A percentile compares a stretch with the other conserved stretches of the same genome.
phyloP scores from a whole-genome alignment of 35 echinoderm and acorn worm species.

The Apostichopus japonicus region DNA sequence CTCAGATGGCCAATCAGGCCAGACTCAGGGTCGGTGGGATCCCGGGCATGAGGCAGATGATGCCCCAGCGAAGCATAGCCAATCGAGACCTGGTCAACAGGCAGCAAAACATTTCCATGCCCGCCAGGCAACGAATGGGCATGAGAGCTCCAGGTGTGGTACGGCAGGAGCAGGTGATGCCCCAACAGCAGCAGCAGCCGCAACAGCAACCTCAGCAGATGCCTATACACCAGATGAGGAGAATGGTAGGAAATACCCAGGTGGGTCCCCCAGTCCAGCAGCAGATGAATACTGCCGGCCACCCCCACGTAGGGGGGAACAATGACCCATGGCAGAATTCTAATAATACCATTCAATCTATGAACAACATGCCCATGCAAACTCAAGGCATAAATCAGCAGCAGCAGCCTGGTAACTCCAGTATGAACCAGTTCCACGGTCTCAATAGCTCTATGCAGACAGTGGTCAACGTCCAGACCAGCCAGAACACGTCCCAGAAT shows the following conservation, averaged over 20 bases:
- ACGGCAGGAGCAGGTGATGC: constrained; percentile 28
- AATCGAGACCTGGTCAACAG: not conserved
- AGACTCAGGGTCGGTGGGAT: not conserved
- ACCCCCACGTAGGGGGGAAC: not conserved
- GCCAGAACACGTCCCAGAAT: constrained; percentile 53
- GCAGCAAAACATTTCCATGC: constrained; percentile 32
- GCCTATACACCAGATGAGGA: constrained; percentile 31
- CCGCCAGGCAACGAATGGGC: not conserved
- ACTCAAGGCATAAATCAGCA: constrained; percentile 23
- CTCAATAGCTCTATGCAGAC: constrained; percentile 17
- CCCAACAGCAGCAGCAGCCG: constrained; percentile 18
- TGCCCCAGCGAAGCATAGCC: not conserved
- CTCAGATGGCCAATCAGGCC: constrained; percentile 3
- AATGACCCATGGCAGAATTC: not conserved
- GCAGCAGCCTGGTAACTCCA: not conserved
- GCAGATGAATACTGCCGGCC: not conserved
- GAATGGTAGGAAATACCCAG: constrained; percentile 6
- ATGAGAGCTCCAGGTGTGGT: not conserved
- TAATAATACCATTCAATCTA: not conserved
- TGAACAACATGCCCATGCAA: constrained; percentile 33
- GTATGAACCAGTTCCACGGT: constrained; percentile 15
- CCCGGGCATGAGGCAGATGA: constrained; percentile 16
- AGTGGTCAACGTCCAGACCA: constrained; percentile 50
- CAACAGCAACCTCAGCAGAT: constrained; percentile 7
- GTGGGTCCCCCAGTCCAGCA: not conserved